Conservation (phyloP, 2,113 vertebrate species). For the Accipiter cooperii region DNA sequence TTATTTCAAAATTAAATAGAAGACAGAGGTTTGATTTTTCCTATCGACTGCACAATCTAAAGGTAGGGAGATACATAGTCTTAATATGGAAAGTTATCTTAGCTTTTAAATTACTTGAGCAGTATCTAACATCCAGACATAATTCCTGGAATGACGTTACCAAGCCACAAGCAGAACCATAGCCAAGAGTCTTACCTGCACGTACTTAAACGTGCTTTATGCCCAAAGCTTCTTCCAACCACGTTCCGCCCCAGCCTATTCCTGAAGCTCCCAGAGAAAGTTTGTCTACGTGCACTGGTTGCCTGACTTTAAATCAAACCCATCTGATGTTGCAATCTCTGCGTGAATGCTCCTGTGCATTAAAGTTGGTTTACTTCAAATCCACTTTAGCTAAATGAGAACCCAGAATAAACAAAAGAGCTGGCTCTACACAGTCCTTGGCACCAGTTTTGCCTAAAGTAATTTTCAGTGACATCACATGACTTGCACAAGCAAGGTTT, state of each 20-base stretch:
- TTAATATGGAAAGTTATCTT: not conserved
- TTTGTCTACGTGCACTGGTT: not conserved
- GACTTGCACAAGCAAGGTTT: not conserved
- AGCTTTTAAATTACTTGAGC: not conserved
- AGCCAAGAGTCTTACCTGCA: not conserved
- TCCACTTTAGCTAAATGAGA: not conserved
- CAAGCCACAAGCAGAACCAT: not conserved
- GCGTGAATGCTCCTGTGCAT: not conserved
- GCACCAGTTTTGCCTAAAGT: not conserved
- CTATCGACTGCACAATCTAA: not conserved
- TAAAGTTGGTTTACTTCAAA: not conserved
- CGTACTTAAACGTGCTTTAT: fast-evolving
- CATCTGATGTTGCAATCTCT: not conserved
- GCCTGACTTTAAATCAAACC: not conserved
- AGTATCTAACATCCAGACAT: not conserved
- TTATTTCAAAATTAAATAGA: not conserved
- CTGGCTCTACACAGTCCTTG: not conserved
- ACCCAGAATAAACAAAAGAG: not conserved
- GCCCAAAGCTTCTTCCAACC: not conserved
- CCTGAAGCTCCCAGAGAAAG: not conserved
- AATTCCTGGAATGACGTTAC: not conserved
- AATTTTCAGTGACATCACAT: not conserved
- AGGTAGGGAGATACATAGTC: not conserved
- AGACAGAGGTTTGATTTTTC: not conserved
- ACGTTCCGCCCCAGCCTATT: not conserved